A percentile compares a stretch with the other conserved stretches of the same genome.
These are phyloP conservation scores for Neolamprologus sp. DNA, from an alignment of 2,113 vertebrate genomes.

Conservation along the genomic window DNA sequence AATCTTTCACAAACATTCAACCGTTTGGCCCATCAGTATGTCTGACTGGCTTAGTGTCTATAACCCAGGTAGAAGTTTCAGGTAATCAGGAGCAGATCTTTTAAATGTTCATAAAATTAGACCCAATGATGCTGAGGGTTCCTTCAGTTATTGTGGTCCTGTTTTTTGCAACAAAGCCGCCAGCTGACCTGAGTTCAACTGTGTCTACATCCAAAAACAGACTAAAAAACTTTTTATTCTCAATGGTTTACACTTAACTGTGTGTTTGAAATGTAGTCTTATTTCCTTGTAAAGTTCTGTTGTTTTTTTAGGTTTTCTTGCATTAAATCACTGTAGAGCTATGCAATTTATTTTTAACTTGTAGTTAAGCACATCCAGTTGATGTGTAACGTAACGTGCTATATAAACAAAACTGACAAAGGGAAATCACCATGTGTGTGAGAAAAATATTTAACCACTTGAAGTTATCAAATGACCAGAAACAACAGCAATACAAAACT, in stretches of 20 bases:
- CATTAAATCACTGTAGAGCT: neutral
- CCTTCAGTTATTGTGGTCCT: neutral
- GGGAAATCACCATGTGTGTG: neutral
- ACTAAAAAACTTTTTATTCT: neutral
- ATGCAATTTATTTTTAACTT: neutral
- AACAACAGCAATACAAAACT: neutral
- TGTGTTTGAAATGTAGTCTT: neutral
- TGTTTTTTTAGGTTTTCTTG: neutral
- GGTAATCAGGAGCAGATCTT: neutral
- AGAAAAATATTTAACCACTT: neutral
- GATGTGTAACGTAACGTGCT: neutral
- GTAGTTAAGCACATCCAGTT: neutral
- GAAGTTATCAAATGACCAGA: neutral
- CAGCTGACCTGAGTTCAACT: neutral
- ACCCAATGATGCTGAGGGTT: neutral
- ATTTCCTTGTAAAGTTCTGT: neutral
- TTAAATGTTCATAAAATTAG: neutral
- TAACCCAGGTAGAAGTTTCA: neutral
- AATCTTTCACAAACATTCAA: neutral
- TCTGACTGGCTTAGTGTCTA: neutral
- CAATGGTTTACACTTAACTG: neutral
- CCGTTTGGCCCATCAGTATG: neutral
- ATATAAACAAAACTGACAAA: neutral
- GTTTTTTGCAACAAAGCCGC: neutral
- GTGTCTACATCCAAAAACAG: neutral